A percentile compares a stretch with the other conserved stretches of the same genome.
Evolutionary conservation across 2,113 vertebrate genomes (phyloP).

Genomic region (Vimba vimba): DNA sequence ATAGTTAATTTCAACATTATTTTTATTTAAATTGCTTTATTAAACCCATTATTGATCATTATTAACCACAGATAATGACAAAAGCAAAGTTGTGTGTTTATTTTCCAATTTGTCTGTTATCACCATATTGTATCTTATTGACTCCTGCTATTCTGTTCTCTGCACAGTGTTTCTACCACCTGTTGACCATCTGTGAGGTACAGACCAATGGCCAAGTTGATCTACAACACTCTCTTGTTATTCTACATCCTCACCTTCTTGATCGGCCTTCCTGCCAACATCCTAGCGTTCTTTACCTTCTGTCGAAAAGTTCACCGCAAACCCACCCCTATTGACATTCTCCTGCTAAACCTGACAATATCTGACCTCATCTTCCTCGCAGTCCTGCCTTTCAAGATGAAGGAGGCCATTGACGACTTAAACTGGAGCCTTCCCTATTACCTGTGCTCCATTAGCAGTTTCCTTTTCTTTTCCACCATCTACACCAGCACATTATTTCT

Average conservation of each 20-base stretch:
- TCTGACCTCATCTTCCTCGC: slow-evolving; percentile 85
- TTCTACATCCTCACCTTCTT: slow-evolving; percentile 83
- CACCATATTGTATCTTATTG: background rate
- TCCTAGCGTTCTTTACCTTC: slow-evolving; percentile 81
- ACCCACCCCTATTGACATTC: slow-evolving; percentile 77
- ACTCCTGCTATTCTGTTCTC: background rate
- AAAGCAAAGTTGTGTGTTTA: background rate
- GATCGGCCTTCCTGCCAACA: slow-evolving; percentile 83
- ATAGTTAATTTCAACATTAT: background rate
- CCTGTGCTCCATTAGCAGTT: slow-evolving; percentile 79
- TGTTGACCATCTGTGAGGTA: slow-evolving; percentile 37
- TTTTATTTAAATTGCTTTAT: background rate
- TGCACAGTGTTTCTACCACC: slow-evolving; percentile 43
- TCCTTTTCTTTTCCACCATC: slow-evolving; percentile 86
- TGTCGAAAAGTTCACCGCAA: slow-evolving; percentile 71
- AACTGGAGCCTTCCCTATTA: slow-evolving; percentile 72
- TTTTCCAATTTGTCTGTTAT: background rate
- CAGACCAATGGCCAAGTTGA: slow-evolving; percentile 51
- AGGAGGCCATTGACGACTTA: slow-evolving; percentile 73
- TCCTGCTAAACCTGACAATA: slow-evolving; percentile 86
- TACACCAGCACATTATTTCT: slow-evolving; percentile 88
- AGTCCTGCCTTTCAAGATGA: slow-evolving; percentile 85
- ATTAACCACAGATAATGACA: background rate
- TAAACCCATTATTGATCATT: background rate
- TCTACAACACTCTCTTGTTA: slow-evolving; percentile 61